Conservation (phyloP, 2,113 vertebrate species). For the Sinosuthora webbiana region DNA sequence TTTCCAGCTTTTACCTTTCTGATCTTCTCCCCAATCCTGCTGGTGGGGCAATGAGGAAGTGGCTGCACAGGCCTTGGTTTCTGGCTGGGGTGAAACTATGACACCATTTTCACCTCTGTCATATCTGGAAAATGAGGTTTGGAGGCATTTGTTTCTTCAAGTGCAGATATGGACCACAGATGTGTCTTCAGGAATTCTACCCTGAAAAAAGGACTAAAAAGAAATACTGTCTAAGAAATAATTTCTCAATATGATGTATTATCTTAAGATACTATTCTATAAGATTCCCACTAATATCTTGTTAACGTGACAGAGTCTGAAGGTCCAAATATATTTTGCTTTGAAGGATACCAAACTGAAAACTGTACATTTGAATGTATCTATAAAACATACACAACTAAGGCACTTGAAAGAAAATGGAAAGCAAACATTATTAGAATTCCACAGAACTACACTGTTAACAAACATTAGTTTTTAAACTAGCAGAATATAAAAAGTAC, state of each 20-base stretch:
- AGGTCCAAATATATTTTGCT: background rate
- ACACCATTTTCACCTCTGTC: background rate
- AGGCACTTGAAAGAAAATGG: background rate
- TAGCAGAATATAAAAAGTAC: background rate
- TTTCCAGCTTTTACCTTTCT: background rate
- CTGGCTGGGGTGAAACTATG: background rate
- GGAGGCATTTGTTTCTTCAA: background rate
- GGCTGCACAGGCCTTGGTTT: background rate
- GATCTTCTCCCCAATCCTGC: fast-evolving
- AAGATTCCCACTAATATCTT: background rate
- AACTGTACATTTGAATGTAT: background rate
- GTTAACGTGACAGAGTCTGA: background rate
- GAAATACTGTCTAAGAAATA: background rate
- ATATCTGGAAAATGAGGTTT: background rate
- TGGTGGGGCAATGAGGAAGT: background rate
- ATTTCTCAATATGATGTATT: background rate
- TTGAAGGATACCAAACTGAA: background rate
- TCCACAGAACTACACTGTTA: background rate
- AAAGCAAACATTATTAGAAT: background rate
- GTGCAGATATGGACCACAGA: background rate
- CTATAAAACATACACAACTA: background rate
- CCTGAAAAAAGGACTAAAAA: background rate
- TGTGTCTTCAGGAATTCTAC: background rate
- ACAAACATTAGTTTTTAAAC: background rate
- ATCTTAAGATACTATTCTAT: background rate